These are phyloP conservation scores for Trachelipus rathkii DNA, from an alignment of 1,140 invertebrate genomes.

Conservation along the genomic window DNA sequence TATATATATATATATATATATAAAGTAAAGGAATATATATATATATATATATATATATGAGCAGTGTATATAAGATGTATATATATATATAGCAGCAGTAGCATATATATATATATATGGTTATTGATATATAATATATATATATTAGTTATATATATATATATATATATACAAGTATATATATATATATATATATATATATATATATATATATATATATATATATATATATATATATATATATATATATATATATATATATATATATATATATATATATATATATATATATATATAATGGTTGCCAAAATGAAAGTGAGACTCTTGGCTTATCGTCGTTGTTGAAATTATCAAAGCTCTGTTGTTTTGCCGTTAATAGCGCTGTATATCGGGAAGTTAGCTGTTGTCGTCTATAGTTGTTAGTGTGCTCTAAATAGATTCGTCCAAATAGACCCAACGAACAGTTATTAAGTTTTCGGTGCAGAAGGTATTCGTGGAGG, in stretches of 20 bases:
- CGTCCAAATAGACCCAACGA: no score
- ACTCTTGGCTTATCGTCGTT: no score
- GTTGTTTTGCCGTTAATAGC: no score
- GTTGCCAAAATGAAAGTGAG: no score
- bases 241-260: constrained; percentile 19
- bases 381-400: no score
- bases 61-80: neutral
- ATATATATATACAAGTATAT: no score
- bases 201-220: constrained; percentile 7
- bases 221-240: constrained; percentile 13
- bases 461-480: no score
- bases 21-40: neutral
- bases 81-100: no score
- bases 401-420: no score
- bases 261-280: constrained; percentile 16
- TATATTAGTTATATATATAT: constrained; percentile 26
- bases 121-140: neutral
- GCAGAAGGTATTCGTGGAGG: no score
- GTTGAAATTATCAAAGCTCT: no score
- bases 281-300: neutral
- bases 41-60: constrained; percentile 1
- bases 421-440: no score
- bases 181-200: neutral
- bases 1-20: neutral
- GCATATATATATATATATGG: constrained; percentile 7